Percentiles rank a stretch among this genome's conserved stretches.
These are phyloP conservation scores for Leuciscus idus DNA, from an alignment of 2,113 vertebrate species.

Conservation along the genomic window DNA sequence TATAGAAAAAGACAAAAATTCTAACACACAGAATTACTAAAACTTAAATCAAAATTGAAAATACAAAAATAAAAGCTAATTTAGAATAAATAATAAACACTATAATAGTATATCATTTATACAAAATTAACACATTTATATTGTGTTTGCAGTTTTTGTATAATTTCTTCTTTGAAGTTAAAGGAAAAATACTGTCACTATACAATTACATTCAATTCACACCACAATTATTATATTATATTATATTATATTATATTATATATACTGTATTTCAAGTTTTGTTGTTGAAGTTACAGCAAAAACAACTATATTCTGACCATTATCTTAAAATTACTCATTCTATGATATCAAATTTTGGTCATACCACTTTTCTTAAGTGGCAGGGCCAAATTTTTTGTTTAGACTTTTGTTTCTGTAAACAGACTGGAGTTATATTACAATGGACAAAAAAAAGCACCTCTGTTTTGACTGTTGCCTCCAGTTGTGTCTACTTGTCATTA, in stretches of 20 bases:
- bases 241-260: no score
- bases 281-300: neutral
- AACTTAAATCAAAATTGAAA: neutral
- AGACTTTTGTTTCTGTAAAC: neutral
- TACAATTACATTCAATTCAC: no score
- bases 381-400: neutral
- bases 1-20: neutral
- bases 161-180: neutral
- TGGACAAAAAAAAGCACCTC: neutral
- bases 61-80: neutral
- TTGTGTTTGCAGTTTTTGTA: neutral
- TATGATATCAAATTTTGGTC: neutral
- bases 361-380: neutral
- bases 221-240: no score
- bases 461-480: neutral
- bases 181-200: neutral
- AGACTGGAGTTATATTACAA: neutral
- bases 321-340: neutral
- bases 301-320: neutral
- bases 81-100: neutral
- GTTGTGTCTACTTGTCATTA: neutral
- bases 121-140: neutral
- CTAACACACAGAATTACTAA: neutral
- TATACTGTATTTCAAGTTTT: no score
- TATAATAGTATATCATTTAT: neutral